phyloP scores from a whole-genome alignment of 2,113 vertebrate species.

The Microtus oregoni region DNA sequence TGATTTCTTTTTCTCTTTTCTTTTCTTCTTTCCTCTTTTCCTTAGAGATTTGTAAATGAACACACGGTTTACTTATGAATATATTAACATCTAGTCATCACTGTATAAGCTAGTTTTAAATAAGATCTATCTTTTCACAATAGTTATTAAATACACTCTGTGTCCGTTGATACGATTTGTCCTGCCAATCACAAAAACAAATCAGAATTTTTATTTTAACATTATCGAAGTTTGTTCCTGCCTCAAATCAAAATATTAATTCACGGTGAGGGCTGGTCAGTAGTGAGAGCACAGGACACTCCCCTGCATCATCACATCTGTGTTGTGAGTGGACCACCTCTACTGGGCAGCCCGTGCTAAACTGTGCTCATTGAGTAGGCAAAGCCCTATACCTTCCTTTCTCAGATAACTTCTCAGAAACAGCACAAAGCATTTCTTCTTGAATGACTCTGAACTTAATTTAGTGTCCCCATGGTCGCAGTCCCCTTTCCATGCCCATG shows the following conservation, averaged over 20 bases:
- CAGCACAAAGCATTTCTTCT: background rate
- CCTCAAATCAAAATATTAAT: background rate
- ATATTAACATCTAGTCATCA: background rate
- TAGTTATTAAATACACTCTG: background rate
- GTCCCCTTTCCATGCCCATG: background rate
- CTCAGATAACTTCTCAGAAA: background rate
- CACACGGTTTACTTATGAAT: background rate
- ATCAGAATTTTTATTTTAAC: background rate
- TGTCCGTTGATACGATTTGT: background rate
- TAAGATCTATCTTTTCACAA: background rate
- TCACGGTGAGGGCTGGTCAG: too few species aligned
- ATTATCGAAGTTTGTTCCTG: background rate
- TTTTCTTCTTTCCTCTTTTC: background rate
- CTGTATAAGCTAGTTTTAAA: background rate
- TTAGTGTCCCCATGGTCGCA: background rate
- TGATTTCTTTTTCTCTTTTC: background rate
- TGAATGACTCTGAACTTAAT: background rate
- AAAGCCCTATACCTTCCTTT: background rate
- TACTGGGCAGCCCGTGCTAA: background rate
- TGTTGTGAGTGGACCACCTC: background rate
- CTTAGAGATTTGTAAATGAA: background rate
- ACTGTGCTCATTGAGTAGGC: background rate
- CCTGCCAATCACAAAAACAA: background rate
- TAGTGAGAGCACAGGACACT: too few species aligned
- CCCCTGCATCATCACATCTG: background rate